These are phyloP conservation scores for Ypsolopha sequella DNA, from an alignment of 2,888 invertebrate species.

Conservation along the genomic window DNA sequence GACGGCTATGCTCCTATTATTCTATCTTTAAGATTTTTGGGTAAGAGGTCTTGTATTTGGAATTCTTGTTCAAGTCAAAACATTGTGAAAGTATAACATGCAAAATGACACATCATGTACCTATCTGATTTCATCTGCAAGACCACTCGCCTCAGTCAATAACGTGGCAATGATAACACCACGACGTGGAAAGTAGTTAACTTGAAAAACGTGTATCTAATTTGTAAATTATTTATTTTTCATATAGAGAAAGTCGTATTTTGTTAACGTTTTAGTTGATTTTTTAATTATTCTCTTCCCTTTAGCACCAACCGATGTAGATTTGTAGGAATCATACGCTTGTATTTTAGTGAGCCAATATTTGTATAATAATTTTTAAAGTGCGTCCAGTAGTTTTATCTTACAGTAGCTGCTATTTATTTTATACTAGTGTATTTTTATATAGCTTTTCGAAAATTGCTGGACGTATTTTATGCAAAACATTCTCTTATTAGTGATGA, in stretches of 20 bases:
- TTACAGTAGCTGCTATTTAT: constrained; percentile 7
- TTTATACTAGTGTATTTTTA: not conserved
- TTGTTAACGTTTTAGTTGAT: constrained; percentile 72
- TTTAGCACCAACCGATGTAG: constrained; percentile 63
- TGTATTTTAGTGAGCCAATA: constrained; percentile 66
- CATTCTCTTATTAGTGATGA: constrained; percentile 38
- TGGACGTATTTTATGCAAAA: constrained; percentile 39
- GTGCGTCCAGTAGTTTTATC: constrained; percentile 47
- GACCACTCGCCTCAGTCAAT: constrained; percentile 35
- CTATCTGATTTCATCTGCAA: constrained; percentile 10
- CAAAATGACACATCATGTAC: not conserved
- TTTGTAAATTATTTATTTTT: constrained; percentile 68
- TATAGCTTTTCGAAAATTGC: constrained; percentile 10
- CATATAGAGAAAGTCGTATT: constrained; percentile 65
- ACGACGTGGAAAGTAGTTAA: constrained; percentile 30
- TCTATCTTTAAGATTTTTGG: not conserved
- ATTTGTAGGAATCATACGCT: constrained; percentile 66
- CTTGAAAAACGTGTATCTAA: constrained; percentile 58
- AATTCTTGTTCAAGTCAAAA: no score
- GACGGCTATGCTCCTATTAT: constrained; percentile 51
- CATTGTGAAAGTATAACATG: not conserved
- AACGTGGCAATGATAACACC: constrained; percentile 42
- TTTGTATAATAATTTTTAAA: constrained; percentile 58
- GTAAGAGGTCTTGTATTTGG: no score
- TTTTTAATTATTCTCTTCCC: constrained; percentile 52